These are phyloP conservation scores for Synergus japonicus DNA, from an alignment of 2,888 invertebrate species.

Conservation along the genomic window DNA sequence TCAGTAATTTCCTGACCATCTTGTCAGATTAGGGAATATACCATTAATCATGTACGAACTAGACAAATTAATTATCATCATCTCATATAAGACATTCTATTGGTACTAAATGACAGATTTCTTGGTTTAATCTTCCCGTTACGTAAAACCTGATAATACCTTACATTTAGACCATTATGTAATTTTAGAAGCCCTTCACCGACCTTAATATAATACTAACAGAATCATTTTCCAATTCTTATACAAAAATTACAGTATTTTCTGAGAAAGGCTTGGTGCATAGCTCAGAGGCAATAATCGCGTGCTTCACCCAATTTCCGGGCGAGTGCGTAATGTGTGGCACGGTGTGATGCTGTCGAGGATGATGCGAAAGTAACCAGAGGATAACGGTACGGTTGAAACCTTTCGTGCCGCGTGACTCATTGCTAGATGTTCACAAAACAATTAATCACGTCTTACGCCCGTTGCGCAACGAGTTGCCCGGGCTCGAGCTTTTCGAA, in stretches of 20 bases:
- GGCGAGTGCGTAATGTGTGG: conserved; percentile 48
- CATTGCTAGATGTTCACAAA: conserved; percentile 53
- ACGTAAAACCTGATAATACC: too few species aligned
- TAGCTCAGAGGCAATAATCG: conserved; percentile 13
- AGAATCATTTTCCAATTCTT: too few species aligned
- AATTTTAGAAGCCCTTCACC: too few species aligned
- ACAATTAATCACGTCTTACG: conserved; percentile 60
- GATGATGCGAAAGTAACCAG: conserved; percentile 53
- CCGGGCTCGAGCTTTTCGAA: conserved; percentile 48
- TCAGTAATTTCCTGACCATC: too few species aligned
- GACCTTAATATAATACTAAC: too few species aligned
- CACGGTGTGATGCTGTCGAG: conserved; percentile 52
- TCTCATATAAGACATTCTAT: too few species aligned
- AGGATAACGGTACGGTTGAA: conserved; percentile 54
- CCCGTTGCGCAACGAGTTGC: conserved; percentile 54
- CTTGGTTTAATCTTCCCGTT: neutral
- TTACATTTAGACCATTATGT: too few species aligned
- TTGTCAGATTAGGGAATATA: too few species aligned
- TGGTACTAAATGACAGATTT: neutral
- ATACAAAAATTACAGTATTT: neutral
- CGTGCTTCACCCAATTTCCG: conserved; percentile 39
- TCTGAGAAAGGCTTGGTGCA: neutral
- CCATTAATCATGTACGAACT: too few species aligned
- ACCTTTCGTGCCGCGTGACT: conserved; percentile 51
- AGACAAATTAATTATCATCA: too few species aligned